Conservation (phyloP, 1,140 invertebrate genomes). For the Mactra quadrangularis region DNA sequence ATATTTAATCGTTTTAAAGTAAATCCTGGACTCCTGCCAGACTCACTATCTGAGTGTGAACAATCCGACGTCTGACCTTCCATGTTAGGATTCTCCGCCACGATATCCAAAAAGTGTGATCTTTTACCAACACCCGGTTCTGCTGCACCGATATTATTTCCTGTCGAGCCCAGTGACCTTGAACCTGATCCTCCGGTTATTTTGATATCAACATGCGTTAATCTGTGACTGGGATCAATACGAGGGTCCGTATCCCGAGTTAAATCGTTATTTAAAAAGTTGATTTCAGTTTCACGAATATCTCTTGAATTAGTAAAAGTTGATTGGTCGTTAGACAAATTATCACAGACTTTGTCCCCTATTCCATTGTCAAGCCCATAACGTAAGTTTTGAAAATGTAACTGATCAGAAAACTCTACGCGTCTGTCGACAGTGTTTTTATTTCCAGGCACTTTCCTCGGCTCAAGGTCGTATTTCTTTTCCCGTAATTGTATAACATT, state of each 20-base stretch:
- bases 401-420: slow-evolving; percentile 50
- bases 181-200: slow-evolving; percentile 26
- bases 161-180: not conserved
- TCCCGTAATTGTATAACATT: slow-evolving; percentile 26
- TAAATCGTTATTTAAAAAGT: slow-evolving; percentile 59
- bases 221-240: not conserved
- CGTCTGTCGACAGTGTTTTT: slow-evolving; percentile 6
- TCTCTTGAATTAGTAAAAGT: slow-evolving; percentile 56
- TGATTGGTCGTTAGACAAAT: slow-evolving; percentile 40
- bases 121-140: slow-evolving; percentile 30
- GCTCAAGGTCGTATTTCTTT: slow-evolving; percentile 41
- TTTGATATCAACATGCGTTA: slow-evolving; percentile 55
- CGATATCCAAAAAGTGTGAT: slow-evolving; percentile 43
- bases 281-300: slow-evolving; percentile 58
- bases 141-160: slow-evolving; percentile 1
- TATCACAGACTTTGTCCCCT: slow-evolving; percentile 10
- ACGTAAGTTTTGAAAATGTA: slow-evolving; percentile 14
- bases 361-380: slow-evolving; percentile 35
- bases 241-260: slow-evolving; percentile 24
- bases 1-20: slow-evolving; percentile 48
- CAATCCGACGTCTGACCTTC: slow-evolving; percentile 38
- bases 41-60: slow-evolving; percentile 52
- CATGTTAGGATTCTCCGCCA: slow-evolving; percentile 35
- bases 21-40: slow-evolving; percentile 18
- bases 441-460: not conserved